Evolutionary conservation across 2,888 invertebrate genomes (phyloP).

Genomic region (Augiades crinisus): DNA sequence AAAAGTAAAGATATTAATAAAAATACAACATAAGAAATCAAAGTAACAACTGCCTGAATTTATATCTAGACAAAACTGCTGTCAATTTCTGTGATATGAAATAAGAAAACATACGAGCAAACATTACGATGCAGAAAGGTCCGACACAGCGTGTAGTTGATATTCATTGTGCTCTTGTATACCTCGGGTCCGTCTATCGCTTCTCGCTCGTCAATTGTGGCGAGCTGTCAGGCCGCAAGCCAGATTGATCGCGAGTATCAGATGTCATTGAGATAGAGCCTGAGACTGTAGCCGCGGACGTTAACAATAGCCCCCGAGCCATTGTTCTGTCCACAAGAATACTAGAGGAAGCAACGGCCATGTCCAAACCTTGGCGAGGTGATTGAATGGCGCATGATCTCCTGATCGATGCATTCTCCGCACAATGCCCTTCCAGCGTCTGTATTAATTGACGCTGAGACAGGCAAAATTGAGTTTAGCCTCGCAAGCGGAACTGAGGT

Average conservation of each 20-base stretch:
- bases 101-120: slow-evolving; percentile 7
- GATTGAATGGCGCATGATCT: slow-evolving; percentile 37
- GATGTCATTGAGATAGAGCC: slow-evolving; percentile 74
- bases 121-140: slow-evolving; percentile 22
- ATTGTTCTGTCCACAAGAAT: slow-evolving; percentile 75
- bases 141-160: slow-evolving; percentile 7
- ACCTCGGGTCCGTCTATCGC: slow-evolving; percentile 10
- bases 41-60: too few species aligned
- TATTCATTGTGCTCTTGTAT: slow-evolving; percentile 16
- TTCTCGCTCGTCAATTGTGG: slow-evolving; percentile 21
- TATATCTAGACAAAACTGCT: neutral
- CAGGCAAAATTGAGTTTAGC: slow-evolving; percentile 41
- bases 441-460: slow-evolving; percentile 31
- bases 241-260: slow-evolving; percentile 51
- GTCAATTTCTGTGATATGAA: slow-evolving; percentile 6
- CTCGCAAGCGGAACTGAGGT: slow-evolving; percentile 59
- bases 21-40: too few species aligned
- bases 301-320: slow-evolving; percentile 60
- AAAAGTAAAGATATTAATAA: too few species aligned
- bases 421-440: slow-evolving; percentile 37
- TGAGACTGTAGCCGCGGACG: slow-evolving; percentile 49
- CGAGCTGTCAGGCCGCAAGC: slow-evolving; percentile 16
- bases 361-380: slow-evolving; percentile 62
- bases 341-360: slow-evolving; percentile 64
- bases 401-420: slow-evolving; percentile 33